Evolutionary conservation across 2,888 invertebrate species (phyloP).

Genomic region (Theretra japonica): DNA sequence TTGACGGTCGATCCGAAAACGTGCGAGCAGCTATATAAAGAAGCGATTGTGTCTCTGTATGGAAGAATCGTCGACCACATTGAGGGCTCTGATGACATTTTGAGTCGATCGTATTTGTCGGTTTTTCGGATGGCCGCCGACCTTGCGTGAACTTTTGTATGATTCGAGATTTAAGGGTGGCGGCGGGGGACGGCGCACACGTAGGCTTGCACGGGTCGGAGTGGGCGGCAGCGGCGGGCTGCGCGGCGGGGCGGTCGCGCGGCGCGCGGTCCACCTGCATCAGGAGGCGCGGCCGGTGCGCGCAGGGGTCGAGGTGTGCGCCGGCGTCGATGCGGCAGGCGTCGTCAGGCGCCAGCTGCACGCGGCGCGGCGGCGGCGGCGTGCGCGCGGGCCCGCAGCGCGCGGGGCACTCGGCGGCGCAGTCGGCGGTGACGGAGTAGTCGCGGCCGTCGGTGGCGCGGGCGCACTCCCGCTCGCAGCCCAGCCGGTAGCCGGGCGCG

Average conservation of each 20-base stretch:
- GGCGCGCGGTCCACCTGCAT: slow-evolving; percentile 55
- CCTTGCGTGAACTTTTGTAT: slow-evolving; percentile 9
- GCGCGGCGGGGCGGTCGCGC: slow-evolving; percentile 7
- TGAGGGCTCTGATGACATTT: not conserved
- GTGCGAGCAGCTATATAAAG: no score
- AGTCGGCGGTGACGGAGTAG: slow-evolving; percentile 40
- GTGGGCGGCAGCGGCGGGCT: slow-evolving; percentile 29
- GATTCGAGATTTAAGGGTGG: slow-evolving; percentile 9
- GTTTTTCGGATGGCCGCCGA: not conserved
- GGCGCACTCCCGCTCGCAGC: slow-evolving; percentile 47
- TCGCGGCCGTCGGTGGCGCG: slow-evolving; percentile 54
- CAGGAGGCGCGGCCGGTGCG: slow-evolving; percentile 57
- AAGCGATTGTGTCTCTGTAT: not conserved
- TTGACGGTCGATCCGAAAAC: not conserved
- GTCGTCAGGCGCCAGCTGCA: slow-evolving; percentile 48
- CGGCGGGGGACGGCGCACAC: slow-evolving; percentile 32
- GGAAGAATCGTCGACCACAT: not conserved
- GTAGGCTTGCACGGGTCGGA: not conserved
- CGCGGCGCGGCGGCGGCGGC: slow-evolving; percentile 48
- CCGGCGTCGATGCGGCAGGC: slow-evolving; percentile 46
- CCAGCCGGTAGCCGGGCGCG: slow-evolving; percentile 39
- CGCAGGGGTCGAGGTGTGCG: slow-evolving; percentile 54
- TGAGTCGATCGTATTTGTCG: slow-evolving; percentile 10
- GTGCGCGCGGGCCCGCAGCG: slow-evolving; percentile 45
- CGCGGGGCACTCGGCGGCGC: slow-evolving; percentile 33